A percentile compares a stretch with the other conserved stretches of the same genome.
phyloP scores from a whole-genome alignment of 1,140 invertebrate genomes.

The Fopius arisanus region DNA sequence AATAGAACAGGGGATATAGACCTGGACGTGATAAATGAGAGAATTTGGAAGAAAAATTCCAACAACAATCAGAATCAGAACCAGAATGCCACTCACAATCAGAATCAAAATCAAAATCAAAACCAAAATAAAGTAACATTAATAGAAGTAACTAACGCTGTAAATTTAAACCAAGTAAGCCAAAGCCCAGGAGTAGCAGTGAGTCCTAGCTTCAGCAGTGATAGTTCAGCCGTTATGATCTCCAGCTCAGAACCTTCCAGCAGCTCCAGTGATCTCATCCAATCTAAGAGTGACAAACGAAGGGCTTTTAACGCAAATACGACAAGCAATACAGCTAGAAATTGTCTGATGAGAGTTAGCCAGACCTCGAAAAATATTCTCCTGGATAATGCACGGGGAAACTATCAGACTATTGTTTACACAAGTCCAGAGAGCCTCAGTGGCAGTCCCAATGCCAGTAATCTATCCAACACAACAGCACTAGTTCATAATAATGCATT shows the following conservation, averaged over 20 bases:
- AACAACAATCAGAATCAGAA: too few relatives aligned
- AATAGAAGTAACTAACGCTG: conserved; percentile 53
- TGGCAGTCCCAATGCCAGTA: conserved; percentile 40
- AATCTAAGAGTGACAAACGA: conserved; percentile 34
- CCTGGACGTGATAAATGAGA: conserved; percentile 57
- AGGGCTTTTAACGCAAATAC: conserved; percentile 27
- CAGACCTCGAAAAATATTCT: conserved; percentile 78
- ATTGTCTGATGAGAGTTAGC: conserved; percentile 75
- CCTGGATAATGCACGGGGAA: conserved; percentile 74
- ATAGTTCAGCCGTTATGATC: conserved; percentile 51
- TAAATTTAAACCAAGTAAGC: conserved; percentile 37
- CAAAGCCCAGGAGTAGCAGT: conserved; percentile 45
- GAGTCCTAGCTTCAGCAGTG: conserved; percentile 59
- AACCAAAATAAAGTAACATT: conserved; percentile 47
- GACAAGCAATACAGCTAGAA: conserved; percentile 68
- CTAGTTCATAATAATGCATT: conserved; percentile 53
- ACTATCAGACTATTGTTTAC: conserved; percentile 73
- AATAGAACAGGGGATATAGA: conserved; percentile 33
- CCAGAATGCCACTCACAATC: too few relatives aligned
- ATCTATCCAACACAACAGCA: conserved; percentile 42
- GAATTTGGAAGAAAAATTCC: conserved; percentile 50
- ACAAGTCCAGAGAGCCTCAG: conserved; percentile 49
- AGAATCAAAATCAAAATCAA: too few relatives aligned
- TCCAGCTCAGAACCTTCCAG: conserved; percentile 61
- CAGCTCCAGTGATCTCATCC: conserved; percentile 52